Evolutionary conservation across 2,888 invertebrate genomes (phyloP), one percentile per base, ranked within the genome.

Genomic region (Ptilodon capucinus): DNA sequence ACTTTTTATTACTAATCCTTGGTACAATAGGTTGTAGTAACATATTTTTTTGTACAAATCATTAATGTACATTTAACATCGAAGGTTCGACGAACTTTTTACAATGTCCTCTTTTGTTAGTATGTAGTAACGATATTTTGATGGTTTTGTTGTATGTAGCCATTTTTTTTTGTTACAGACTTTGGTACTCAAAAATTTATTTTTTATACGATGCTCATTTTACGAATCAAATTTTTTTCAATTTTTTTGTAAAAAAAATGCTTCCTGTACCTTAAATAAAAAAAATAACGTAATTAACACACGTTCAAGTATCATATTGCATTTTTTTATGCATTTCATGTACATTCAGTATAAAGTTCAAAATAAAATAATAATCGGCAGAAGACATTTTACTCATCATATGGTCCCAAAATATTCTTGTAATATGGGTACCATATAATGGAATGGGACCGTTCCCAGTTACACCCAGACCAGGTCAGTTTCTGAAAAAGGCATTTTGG

Each of bases 1-100:
- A 49, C 38, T 46, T 63, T 77, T 77, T 71, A 64, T 65, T 48
- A 35, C 40, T 57, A 60, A 57, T 52, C 61, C 57, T 44, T 48
- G 39, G 25, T 53, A 64, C 57, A 55, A 64, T 58, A 51, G 50
- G 46, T 51, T 59, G 32, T 32, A 42, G 47, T 56, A 60, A 16
- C 25, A 16, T 28, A 39, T 23, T 56, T 58, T 57, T 66, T 60
- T 58, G 61, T 58, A 48, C 39, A 32, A 60, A 58, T 69, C 56
- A 62, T 71, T 70, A 72, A 68, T 57, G 57, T 48, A 39, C 48
- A 44, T 70, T 73, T 68, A 55, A 64, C 67, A 58, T 60, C 39
- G 44, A 44, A 69, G 76, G 64, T 40, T 71, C 63, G 43, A 53
- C 50, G 74, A 74, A 70, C 76, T 64, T 44, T 46, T 56, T 46